phyloP scores from a whole-genome alignment of 2,888 invertebrate genomes.

The Ligdia adustata region DNA sequence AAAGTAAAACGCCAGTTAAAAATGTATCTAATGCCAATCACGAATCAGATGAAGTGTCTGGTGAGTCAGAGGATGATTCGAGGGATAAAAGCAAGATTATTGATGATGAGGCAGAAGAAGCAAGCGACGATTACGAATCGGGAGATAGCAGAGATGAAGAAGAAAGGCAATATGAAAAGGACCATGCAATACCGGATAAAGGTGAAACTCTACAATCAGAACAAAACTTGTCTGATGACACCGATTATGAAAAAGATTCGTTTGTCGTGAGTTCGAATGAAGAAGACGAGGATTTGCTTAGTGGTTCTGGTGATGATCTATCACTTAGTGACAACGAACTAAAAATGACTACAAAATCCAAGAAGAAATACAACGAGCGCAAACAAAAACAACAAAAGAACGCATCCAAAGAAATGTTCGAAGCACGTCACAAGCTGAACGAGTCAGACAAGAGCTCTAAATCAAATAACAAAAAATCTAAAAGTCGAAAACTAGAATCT shows the following conservation, averaged over 20 bases:
- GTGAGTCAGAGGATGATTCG: constrained; percentile 34
- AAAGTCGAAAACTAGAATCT: constrained; percentile 52
- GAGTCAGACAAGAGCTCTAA: constrained; percentile 41
- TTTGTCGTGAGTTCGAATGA: constrained; percentile 81
- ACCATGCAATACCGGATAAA: constrained; percentile 76
- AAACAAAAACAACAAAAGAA: constrained; percentile 71
- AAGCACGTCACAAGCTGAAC: constrained; percentile 64
- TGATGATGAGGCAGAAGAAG: constrained; percentile 69
- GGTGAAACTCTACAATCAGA: constrained; percentile 82
- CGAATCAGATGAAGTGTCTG: constrained; percentile 17
- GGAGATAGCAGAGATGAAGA: constrained; percentile 78
- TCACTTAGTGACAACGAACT: constrained; percentile 74
- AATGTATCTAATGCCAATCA: constrained; percentile 1
- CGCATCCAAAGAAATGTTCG: constrained; percentile 75
- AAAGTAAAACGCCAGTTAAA: constrained; percentile 24
- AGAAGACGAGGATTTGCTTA: constrained; percentile 69
- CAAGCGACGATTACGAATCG: constrained; percentile 71
- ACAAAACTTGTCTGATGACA: constrained; percentile 67
- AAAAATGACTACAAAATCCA: constrained; percentile 68
- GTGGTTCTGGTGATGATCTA: constrained; percentile 74
- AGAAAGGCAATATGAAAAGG: constrained; percentile 71
- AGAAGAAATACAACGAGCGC: constrained; percentile 70
- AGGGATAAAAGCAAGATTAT: constrained; percentile 48
- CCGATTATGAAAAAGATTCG: constrained; percentile 79
- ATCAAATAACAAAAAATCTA: constrained; percentile 45